Percentiles rank a stretch among this genome's conserved stretches.
phyloP scores from a whole-genome alignment of 2,888 invertebrate species.

The Eubasilissa splendida region DNA sequence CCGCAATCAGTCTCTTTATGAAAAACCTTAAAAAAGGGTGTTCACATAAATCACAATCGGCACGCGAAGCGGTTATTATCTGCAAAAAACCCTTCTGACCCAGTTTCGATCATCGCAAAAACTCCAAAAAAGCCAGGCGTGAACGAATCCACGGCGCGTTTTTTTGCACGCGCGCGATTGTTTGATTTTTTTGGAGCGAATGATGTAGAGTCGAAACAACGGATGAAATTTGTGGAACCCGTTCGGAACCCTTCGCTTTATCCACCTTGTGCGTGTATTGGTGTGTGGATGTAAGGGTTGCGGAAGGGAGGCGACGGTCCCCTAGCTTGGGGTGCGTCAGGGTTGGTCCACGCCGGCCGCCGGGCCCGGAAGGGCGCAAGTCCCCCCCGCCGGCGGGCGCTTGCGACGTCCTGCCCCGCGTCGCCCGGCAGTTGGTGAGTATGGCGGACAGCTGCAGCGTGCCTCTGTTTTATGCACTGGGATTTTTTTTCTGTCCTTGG shows the following conservation, averaged over 20 bases:
- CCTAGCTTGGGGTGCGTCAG: slow-evolving; percentile 44
- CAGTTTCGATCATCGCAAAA: slow-evolving; percentile 57
- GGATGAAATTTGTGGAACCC: slow-evolving; percentile 51
- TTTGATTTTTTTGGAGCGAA: slow-evolving; percentile 48
- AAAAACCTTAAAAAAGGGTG: slow-evolving; percentile 48
- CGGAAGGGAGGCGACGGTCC: slow-evolving; percentile 49
- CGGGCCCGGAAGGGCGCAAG: not conserved
- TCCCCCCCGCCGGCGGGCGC: not conserved
- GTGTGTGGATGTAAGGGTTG: slow-evolving; percentile 49
- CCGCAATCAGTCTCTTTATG: slow-evolving; percentile 54
- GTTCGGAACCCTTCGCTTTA: slow-evolving; percentile 54
- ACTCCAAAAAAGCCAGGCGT: slow-evolving; percentile 55
- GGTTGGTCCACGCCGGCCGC: slow-evolving; percentile 46
- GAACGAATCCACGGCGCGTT: slow-evolving; percentile 53
- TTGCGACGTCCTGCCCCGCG: slow-evolving; percentile 4
- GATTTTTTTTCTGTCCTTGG: slow-evolving; percentile 56
- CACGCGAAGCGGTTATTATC: slow-evolving; percentile 58
- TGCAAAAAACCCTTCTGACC: slow-evolving; percentile 57
- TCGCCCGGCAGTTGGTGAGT: slow-evolving; percentile 43
- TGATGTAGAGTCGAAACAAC: slow-evolving; percentile 47
- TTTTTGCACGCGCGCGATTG: slow-evolving; percentile 51
- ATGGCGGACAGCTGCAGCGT: slow-evolving; percentile 54
- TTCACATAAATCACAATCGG: slow-evolving; percentile 55
- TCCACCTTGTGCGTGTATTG: slow-evolving; percentile 52
- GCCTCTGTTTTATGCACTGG: slow-evolving; percentile 53